These are phyloP conservation scores for Dendrophyllia cribrosa DNA, from an alignment of 64 coral and sea anemone species.

Conservation along the genomic window DNA sequence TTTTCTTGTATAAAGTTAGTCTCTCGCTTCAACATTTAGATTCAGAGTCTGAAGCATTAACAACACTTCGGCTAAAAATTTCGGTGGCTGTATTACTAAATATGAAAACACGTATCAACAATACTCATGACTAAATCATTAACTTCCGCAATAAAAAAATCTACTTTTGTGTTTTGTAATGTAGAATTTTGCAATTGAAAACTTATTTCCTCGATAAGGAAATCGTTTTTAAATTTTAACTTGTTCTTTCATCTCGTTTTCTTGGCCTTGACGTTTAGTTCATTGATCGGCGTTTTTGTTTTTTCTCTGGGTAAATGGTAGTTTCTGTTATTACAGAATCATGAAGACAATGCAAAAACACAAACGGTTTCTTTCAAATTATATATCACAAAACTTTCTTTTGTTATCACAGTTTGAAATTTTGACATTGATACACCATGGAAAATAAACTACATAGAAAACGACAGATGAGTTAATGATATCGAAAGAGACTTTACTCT, in stretches of 20 bases:
- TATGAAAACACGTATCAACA: neutral
- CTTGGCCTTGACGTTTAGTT: neutral
- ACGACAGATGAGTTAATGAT: too few relatives aligned
- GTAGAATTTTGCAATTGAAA: neutral
- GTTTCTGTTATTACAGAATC: neutral
- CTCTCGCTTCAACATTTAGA: too few relatives aligned
- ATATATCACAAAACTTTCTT: neutral
- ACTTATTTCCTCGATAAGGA: too few relatives aligned
- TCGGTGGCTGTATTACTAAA: too few relatives aligned
- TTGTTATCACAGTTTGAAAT: conserved; percentile 2
- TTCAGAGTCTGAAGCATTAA: too few relatives aligned
- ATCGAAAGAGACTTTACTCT: too few relatives aligned
- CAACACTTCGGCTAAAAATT: too few relatives aligned
- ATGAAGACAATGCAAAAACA: neutral
- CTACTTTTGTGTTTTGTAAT: neutral
- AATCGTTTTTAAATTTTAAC: too few relatives aligned
- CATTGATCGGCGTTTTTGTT: neutral
- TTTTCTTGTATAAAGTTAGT: neutral
- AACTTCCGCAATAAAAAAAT: neutral
- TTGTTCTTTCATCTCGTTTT: too few relatives aligned
- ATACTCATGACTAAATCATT: neutral
- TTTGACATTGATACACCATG: neutral
- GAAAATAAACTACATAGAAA: neutral
- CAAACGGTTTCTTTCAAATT: conserved; percentile 4
- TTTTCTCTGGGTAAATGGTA: neutral